Conservation (phyloP, 1,140 invertebrate species). For the Lasioglossum baleicum region DNA sequence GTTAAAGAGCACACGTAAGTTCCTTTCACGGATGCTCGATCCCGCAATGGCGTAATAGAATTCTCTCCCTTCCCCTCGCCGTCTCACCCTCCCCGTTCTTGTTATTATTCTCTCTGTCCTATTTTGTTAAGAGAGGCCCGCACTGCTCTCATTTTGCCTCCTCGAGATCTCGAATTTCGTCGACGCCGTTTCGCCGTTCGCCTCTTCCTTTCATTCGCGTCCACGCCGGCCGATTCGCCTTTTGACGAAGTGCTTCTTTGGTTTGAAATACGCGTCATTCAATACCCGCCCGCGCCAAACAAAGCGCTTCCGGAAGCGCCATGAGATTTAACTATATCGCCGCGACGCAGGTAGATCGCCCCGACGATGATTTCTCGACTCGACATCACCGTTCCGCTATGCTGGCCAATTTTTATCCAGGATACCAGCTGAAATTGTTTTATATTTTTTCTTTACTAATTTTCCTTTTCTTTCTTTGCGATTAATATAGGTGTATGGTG, state of each 20-base stretch:
- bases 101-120: slow-evolving; percentile 35
- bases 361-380: slow-evolving; percentile 45
- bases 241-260: slow-evolving; percentile 79
- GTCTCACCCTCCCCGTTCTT: too few species aligned
- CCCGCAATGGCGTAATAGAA: too few species aligned
- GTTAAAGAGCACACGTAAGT: too few species aligned
- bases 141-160: slow-evolving; percentile 67
- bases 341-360: slow-evolving; percentile 56
- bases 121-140: slow-evolving; percentile 58
- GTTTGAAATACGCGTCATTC: slow-evolving; percentile 76
- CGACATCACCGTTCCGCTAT: not conserved
- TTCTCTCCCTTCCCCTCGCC: too few species aligned
- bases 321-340: slow-evolving; percentile 58
- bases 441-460: too few species aligned
- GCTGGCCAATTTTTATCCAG: too few species aligned
- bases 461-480: too few species aligned
- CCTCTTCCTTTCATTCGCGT: slow-evolving; percentile 66
- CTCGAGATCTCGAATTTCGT: slow-evolving; percentile 68
- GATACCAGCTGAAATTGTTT: too few species aligned
- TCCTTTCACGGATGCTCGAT: too few species aligned
- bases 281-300: slow-evolving; percentile 68
- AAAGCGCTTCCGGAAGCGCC: slow-evolving; percentile 74
- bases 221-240: slow-evolving; percentile 73
- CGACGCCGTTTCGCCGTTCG: slow-evolving; percentile 57
- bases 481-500: too few species aligned